Conservation (phyloP, 1,140 invertebrate species). For the Drosophila bipectinata region DNA sequence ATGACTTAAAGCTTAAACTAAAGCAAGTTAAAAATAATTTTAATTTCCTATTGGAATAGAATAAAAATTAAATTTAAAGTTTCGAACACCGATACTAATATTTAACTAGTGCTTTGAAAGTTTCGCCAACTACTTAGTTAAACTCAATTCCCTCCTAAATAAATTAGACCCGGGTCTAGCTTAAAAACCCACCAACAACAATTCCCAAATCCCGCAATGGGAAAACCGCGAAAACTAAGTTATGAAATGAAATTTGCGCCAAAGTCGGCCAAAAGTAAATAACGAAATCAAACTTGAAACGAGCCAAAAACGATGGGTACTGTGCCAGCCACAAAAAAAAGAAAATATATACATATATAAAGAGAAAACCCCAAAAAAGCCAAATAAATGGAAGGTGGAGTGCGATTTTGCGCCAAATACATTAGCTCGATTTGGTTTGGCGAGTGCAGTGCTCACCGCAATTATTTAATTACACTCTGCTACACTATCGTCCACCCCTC, state of each 20-base stretch:
- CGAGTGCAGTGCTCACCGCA: conserved; percentile 59
- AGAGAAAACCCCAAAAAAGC: conserved; percentile 15
- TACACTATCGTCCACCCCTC: conserved; percentile 6
- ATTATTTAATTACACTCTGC: conserved; percentile 75
- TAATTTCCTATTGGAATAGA: background rate
- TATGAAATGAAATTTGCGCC: conserved; percentile 71
- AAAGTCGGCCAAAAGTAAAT: conserved; percentile 52
- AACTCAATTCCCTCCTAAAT: conserved; percentile 29
- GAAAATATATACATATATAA: background rate
- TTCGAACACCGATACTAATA: conserved; percentile 1
- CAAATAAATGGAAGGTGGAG: conserved; percentile 41
- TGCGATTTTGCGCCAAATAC: conserved; percentile 62
- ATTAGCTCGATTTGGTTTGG: conserved; percentile 72
- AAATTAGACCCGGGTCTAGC: conserved; percentile 29
- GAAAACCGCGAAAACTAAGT: conserved; percentile 51
- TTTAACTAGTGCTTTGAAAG: conserved; percentile 14
- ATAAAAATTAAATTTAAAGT: conserved; percentile 2
- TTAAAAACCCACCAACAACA: conserved; percentile 17
- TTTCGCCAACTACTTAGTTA: conserved; percentile 22
- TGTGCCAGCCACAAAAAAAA: conserved; percentile 2
- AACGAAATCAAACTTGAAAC: conserved; percentile 38
- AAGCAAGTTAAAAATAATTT: background rate
- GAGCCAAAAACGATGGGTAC: conserved; percentile 27
- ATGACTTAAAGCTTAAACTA: background rate
- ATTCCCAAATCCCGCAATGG: conserved; percentile 35